Evolutionary conservation across 2,113 vertebrate genomes (phyloP).

Genomic region (Theristicus caerulescens): DNA sequence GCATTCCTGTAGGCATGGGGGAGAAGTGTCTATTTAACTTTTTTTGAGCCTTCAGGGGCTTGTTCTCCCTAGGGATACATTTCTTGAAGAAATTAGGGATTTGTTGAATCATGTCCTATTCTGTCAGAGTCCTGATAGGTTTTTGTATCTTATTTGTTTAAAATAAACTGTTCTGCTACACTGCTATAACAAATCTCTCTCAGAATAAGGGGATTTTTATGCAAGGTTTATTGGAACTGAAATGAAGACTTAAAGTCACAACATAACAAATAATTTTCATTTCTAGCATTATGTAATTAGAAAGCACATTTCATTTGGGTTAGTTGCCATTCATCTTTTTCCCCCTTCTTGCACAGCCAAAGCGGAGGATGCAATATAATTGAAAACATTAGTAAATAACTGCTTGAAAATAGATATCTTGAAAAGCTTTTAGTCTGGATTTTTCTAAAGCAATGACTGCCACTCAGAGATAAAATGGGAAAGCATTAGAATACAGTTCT

Average conservation of each 20-base stretch:
- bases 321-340: background rate
- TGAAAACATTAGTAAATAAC: background rate
- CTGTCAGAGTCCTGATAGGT: background rate
- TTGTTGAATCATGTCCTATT: background rate
- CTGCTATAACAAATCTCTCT: background rate
- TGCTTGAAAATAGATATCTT: background rate
- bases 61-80: background rate
- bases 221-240: conserved; percentile 7
- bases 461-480: background rate
- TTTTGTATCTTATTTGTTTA: background rate
- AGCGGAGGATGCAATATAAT: background rate
- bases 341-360: background rate
- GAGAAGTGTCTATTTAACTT: background rate
- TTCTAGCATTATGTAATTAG: conserved; percentile 12
- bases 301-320: conserved; percentile 1
- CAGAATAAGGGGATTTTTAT: background rate
- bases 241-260: background rate
- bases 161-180: background rate
- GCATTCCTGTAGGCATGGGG: background rate
- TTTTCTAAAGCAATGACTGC: background rate
- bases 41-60: background rate
- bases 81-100: background rate
- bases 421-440: background rate
- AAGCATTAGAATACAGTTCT: background rate
- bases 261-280: background rate